Conservation (phyloP, 1,140 invertebrate species). For the Drosophila kikkawai region DNA sequence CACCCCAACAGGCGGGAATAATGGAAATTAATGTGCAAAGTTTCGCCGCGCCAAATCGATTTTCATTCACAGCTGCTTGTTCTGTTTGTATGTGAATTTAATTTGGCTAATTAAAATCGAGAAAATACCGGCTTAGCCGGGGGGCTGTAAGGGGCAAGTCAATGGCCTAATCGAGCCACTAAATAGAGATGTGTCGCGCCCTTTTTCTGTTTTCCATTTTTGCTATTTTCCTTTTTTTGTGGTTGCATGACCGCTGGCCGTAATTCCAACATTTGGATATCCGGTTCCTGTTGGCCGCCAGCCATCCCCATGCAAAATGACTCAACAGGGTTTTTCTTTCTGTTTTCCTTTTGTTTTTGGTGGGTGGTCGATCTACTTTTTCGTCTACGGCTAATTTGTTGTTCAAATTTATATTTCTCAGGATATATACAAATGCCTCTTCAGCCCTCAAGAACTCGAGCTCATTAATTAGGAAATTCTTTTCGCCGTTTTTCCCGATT, state of each 20-base stretch:
- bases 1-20: slow-evolving; percentile 20
- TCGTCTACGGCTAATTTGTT: slow-evolving; percentile 59
- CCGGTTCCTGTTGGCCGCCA: slow-evolving; percentile 36
- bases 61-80: slow-evolving; percentile 40
- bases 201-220: slow-evolving; percentile 1
- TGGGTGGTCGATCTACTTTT: slow-evolving; percentile 28
- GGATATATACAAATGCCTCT: slow-evolving; percentile 22
- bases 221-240: slow-evolving; percentile 6
- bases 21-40: slow-evolving; percentile 49
- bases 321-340: slow-evolving; percentile 26
- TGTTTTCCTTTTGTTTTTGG: neutral
- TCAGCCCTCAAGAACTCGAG: slow-evolving; percentile 16
- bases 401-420: slow-evolving; percentile 65
- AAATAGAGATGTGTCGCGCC: slow-evolving; percentile 40
- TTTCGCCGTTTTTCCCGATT: slow-evolving; percentile 54
- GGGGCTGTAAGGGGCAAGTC: slow-evolving; percentile 15
- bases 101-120: slow-evolving; percentile 75
- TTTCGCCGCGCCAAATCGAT: slow-evolving; percentile 43
- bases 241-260: slow-evolving; percentile 39
- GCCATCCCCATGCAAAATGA: slow-evolving; percentile 35
- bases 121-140: slow-evolving; percentile 1
- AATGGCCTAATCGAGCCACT: slow-evolving; percentile 52
- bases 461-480: slow-evolving; percentile 71
- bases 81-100: slow-evolving; percentile 52
- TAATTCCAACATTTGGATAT: slow-evolving; percentile 46